phyloP scores from a whole-genome alignment of 2,888 invertebrate species.

The Hesperia comma region DNA sequence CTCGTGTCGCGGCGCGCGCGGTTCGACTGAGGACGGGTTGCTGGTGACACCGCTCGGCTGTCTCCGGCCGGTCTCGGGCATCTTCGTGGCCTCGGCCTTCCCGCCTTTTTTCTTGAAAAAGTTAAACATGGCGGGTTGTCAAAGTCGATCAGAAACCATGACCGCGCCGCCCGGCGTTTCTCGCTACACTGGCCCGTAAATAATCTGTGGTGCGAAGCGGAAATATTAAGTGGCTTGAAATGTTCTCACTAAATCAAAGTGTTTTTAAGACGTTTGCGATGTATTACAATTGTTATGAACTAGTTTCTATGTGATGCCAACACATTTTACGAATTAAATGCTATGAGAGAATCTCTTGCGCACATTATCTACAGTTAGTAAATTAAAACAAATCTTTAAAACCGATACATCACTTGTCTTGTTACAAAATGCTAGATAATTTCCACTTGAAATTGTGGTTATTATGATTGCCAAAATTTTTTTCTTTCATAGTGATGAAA shows the following conservation, averaged over 20 bases:
- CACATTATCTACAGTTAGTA: not conserved
- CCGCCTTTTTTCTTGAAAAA: conserved; percentile 79
- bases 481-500: too few relatives aligned
- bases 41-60: conserved; percentile 52
- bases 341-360: not conserved
- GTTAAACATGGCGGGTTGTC: conserved; percentile 70
- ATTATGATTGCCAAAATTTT: too few relatives aligned
- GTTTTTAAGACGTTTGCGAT: conserved; percentile 34
- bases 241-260: conserved; percentile 32
- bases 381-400: not conserved
- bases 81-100: conserved; percentile 63
- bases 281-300: conserved; percentile 18
- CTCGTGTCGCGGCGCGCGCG: conserved; percentile 63
- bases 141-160: conserved; percentile 59
- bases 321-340: conserved; percentile 1
- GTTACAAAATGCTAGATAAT: too few relatives aligned
- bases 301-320: conserved; percentile 16
- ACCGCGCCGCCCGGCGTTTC: conserved; percentile 56
- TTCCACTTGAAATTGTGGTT: too few relatives aligned
- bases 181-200: conserved; percentile 52
- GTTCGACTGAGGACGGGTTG: conserved; percentile 57
- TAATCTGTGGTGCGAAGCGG: conserved; percentile 29
- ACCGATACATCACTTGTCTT: too few relatives aligned
- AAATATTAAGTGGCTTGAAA: conserved; percentile 33
- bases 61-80: conserved; percentile 55